Percentiles rank a stretch among this genome's conserved stretches.
phyloP scores from a whole-genome alignment of 1,140 invertebrate species.

The Achroia grisella region DNA sequence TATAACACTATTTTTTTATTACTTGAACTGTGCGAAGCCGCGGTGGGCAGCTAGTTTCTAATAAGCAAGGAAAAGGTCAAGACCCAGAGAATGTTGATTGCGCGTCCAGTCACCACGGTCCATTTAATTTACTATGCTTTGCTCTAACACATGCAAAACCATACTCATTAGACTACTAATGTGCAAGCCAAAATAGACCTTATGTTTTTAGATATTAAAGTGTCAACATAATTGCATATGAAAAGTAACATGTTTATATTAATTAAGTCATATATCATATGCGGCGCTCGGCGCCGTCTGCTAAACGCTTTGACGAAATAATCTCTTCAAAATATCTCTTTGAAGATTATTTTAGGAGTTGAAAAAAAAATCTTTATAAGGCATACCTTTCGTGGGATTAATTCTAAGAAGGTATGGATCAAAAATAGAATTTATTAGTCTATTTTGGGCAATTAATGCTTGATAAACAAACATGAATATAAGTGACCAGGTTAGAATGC shows the following conservation, averaged over 20 bases:
- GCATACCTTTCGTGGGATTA: too few relatives aligned
- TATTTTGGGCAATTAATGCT: too few relatives aligned
- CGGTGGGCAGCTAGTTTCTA: too few relatives aligned
- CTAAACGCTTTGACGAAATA: slow-evolving; percentile 51
- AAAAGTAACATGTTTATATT: slow-evolving; percentile 17
- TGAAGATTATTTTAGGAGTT: slow-evolving; percentile 35
- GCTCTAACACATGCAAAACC: slow-evolving; percentile 18
- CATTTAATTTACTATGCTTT: slow-evolving; percentile 35
- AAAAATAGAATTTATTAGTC: too few relatives aligned
- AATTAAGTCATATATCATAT: slow-evolving; percentile 50
- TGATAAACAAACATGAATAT: too few relatives aligned
- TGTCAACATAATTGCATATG: neutral
- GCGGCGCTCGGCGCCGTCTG: slow-evolving; percentile 36
- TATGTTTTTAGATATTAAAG: neutral
- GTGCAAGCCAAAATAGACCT: slow-evolving; percentile 3
- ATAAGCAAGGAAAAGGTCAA: slow-evolving; percentile 14
- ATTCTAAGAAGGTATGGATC: too few relatives aligned
- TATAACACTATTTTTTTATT: too few relatives aligned
- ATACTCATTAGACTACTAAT: too few relatives aligned
- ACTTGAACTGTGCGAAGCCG: too few relatives aligned
- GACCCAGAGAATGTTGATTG: slow-evolving; percentile 40
- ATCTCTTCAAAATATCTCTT: slow-evolving; percentile 30
- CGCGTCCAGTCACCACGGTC: slow-evolving; percentile 30
- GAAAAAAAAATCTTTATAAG: slow-evolving; percentile 1
- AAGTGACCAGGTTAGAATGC: too few relatives aligned